Conservation (phyloP, 1,140 invertebrate genomes). For the Aphis gossypii region DNA sequence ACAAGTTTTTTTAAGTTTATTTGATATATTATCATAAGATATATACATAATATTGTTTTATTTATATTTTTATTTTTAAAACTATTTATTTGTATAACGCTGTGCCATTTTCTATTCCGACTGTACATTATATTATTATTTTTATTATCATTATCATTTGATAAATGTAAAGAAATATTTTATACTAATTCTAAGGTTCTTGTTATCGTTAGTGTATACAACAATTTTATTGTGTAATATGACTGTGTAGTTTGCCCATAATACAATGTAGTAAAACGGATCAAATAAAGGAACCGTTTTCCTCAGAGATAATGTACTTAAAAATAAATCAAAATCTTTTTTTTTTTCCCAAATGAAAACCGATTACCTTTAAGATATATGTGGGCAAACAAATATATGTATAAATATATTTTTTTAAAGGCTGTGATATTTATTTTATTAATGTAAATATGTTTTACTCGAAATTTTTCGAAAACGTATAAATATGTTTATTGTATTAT, state of each 20-base stretch:
- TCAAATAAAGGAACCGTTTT: neutral
- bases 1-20: neutral
- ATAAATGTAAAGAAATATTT: slow-evolving; percentile 35
- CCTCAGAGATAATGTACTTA: slow-evolving; percentile 45
- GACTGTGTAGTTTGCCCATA: slow-evolving; percentile 26
- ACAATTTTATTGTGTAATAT: slow-evolving; percentile 33
- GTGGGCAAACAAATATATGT: slow-evolving; percentile 25
- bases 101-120: slow-evolving; percentile 53
- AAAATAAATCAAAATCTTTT: slow-evolving; percentile 45
- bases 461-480: neutral
- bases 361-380: neutral
- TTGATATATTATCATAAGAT: neutral
- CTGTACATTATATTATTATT: slow-evolving; percentile 48
- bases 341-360: neutral
- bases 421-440: slow-evolving; percentile 56
- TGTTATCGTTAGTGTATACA: slow-evolving; percentile 8
- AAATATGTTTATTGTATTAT: neutral
- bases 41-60: slow-evolving; percentile 22
- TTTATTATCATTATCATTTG: slow-evolving; percentile 8
- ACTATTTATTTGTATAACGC: slow-evolving; percentile 30
- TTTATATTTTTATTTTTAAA: slow-evolving; percentile 32
- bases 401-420: slow-evolving; percentile 31
- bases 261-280: neutral
- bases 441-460: slow-evolving; percentile 41
- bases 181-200: slow-evolving; percentile 4